Evolutionary conservation across 2,797 vertebrate species (phyloP).

Genomic region (Channa striata): DNA sequence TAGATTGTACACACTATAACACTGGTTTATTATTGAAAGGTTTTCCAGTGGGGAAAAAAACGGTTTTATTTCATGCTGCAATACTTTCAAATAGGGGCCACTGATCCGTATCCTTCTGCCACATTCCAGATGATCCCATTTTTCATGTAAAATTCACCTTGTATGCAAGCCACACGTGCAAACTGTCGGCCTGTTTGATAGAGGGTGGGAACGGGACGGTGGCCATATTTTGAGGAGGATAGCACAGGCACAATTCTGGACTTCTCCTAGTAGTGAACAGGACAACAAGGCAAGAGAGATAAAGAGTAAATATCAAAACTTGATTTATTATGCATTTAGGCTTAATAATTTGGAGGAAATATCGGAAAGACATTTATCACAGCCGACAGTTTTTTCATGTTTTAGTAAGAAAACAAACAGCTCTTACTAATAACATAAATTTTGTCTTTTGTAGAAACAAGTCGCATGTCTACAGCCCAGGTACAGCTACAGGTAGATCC

Average conservation of each 20-base stretch:
- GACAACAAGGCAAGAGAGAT: background rate
- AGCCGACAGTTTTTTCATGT: no score
- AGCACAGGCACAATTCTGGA: conserved; percentile 80
- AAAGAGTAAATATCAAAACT: background rate
- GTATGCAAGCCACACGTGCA: conserved; percentile 67
- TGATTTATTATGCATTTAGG: no score
- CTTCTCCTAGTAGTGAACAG: conserved; percentile 80
- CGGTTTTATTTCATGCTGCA: conserved; percentile 6
- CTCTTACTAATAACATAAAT: background rate
- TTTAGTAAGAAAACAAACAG: background rate
- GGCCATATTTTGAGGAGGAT: conserved; percentile 88
- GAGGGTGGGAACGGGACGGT: conserved; percentile 53
- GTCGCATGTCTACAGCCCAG: no score
- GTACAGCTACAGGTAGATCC: no score
- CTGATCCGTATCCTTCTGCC: conserved; percentile 81
- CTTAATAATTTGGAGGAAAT: no score
- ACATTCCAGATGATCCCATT: conserved; percentile 81
- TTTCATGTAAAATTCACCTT: conserved; percentile 86
- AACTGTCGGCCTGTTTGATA: conserved; percentile 68
- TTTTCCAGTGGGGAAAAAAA: conserved; percentile 10
- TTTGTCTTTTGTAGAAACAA: no score
- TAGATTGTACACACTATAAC: conserved; percentile 5
- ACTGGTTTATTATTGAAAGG: conserved; percentile 30
- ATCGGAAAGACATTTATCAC: no score
- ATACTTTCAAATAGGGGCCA: conserved; percentile 72